Evolutionary conservation across 2,113 vertebrate genomes (phyloP), one percentile per base, ranked within the genome.

Genomic region (Brachionichthys hirsutus): DNA sequence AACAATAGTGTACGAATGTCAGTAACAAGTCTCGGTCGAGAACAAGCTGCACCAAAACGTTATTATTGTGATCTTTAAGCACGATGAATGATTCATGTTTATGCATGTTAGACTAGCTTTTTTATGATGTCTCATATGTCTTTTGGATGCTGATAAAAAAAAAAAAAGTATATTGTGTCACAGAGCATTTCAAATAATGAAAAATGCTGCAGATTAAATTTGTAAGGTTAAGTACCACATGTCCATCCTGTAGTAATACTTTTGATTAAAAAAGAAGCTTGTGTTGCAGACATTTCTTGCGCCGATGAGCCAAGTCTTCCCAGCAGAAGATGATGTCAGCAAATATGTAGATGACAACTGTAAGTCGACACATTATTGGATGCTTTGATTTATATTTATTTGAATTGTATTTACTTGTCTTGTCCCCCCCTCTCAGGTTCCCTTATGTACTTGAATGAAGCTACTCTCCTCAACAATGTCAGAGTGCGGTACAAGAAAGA

Each of bases 391-490:
- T 35, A 3, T n/a, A 11, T 18, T 9, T 20, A 35, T 8, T 13
- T 22, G 44, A n/a, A 3, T 6, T 30, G 24, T 30, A 6, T 30
- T 30, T 18, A 30, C 45, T n/a, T 1, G 1, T 44, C 0, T 52
- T 48, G 42, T 71, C 45, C 78, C 34, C 63, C 17, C 50, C 43
- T 61, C 82, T 48, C 75, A 99, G 97, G 97, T 90, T 95, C 95
- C 45, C 87, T 99, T 18, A 99, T 99, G 97, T 99, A 99, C 89
- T 91, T 99, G 84, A 99, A 99, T 82, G 98, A 99, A 92, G 98
- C 95, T 56, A 99, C 98, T 15, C 94, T 99, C n/a, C 94, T 99
- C 62, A 96, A 99, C 85, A 99, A 99, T 69, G 89, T 99, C 85
- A 91, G 93, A 90, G 89, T 99, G 73, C 94, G 97, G 16, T 99